phyloP scores from a whole-genome alignment of 1,140 invertebrate genomes.

The Drosophila pachea region DNA sequence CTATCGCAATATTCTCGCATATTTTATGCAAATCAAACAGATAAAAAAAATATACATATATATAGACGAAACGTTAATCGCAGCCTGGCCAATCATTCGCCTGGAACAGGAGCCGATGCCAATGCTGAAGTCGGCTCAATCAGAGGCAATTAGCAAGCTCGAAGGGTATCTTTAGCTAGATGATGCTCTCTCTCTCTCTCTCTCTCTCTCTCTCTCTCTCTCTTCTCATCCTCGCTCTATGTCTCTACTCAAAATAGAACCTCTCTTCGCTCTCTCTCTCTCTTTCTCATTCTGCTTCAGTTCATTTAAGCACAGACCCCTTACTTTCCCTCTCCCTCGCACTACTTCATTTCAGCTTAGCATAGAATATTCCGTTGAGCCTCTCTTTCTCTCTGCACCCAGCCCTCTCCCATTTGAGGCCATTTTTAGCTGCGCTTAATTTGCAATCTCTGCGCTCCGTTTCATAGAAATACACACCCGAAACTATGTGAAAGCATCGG shows the following conservation, averaged over 20 bases:
- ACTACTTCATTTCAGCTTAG: too few relatives aligned
- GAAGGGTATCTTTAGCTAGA: neutral
- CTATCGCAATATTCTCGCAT: constrained; percentile 24
- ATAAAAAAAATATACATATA: constrained; percentile 29
- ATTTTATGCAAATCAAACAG: constrained; percentile 51
- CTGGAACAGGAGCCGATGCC: constrained; percentile 1
- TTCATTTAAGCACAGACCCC: too few relatives aligned
- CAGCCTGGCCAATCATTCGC: constrained; percentile 14
- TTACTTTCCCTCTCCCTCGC: too few relatives aligned
- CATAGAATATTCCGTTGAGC: neutral
- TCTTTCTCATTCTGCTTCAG: too few relatives aligned
- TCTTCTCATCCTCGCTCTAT: too few relatives aligned
- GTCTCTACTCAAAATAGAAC: too few relatives aligned
- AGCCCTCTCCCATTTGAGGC: neutral
- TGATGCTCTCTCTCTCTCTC: too few relatives aligned
- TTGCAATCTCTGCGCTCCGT: neutral
- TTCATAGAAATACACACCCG: constrained; percentile 31
- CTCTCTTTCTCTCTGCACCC: too few relatives aligned
- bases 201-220: too few relatives aligned
- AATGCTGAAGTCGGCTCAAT: constrained; percentile 15
- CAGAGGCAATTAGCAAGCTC: neutral
- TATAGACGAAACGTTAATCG: neutral
- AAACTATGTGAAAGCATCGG: constrained; percentile 36
- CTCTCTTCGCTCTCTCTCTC: too few relatives aligned
- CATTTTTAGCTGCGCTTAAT: neutral